Conservation (phyloP, 2,888 invertebrate genomes). For the Lampropteryx suffumata region DNA sequence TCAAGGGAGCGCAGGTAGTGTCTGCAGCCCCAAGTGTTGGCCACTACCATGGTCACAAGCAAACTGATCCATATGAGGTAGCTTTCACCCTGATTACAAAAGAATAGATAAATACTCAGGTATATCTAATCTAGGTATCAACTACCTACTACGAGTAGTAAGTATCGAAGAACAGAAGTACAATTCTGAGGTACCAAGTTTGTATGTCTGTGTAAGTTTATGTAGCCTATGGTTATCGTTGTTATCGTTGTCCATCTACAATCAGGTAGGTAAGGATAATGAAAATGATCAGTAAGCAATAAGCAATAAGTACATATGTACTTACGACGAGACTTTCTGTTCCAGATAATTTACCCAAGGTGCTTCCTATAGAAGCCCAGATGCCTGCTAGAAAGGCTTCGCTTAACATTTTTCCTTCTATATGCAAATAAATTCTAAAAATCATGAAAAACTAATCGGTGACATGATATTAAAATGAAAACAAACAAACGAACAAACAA, state of each 20-base stretch:
- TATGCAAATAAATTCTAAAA: neutral
- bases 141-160: too few relatives aligned
- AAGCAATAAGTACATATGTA: slow-evolving; percentile 24
- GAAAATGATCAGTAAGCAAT: too few relatives aligned
- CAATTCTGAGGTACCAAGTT: too few relatives aligned
- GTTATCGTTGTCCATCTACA: too few relatives aligned
- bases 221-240: too few relatives aligned
- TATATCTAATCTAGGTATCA: slow-evolving; percentile 1
- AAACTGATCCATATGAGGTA: slow-evolving; percentile 60
- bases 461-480: slow-evolving; percentile 30
- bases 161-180: too few relatives aligned
- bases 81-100: slow-evolving; percentile 56
- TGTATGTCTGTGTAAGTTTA: too few relatives aligned
- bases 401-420: slow-evolving; percentile 48
- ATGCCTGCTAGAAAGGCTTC: slow-evolving; percentile 83
- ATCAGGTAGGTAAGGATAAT: too few relatives aligned
- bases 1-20: slow-evolving; percentile 85
- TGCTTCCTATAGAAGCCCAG: slow-evolving; percentile 85
- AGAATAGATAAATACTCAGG: neutral
- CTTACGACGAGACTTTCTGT: slow-evolving; percentile 60
- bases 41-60: slow-evolving; percentile 79
- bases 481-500: slow-evolving; percentile 23
- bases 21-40: slow-evolving; percentile 84
- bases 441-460: too few relatives aligned
- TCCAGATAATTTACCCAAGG: slow-evolving; percentile 85